Conservation (phyloP, 1,140 invertebrate genomes). For the Pentalonia nigronervosa region DNA sequence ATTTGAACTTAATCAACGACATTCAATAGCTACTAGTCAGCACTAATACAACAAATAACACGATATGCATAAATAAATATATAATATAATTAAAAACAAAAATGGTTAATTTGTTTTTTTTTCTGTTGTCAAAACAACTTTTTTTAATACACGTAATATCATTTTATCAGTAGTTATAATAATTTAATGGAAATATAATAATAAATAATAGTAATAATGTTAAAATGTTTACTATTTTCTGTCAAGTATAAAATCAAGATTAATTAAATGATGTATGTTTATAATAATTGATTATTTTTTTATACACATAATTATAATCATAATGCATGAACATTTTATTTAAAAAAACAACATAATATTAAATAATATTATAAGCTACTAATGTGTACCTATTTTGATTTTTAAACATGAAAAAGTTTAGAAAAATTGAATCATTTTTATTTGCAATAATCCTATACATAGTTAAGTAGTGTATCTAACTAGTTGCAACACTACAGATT, state of each 20-base stretch:
- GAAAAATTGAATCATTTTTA: background rate
- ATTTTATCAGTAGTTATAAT: background rate
- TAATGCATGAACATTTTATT: background rate
- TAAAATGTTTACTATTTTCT: background rate
- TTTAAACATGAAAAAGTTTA: too few relatives aligned
- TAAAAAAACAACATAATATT: background rate
- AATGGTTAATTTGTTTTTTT: constrained; percentile 3
- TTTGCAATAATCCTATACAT: background rate
- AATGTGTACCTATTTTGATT: too few relatives aligned
- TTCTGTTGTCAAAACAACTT: background rate
- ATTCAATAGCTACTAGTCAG: background rate
- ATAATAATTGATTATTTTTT: background rate
- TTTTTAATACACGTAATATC: background rate
- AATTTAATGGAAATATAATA: background rate
- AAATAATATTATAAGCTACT: too few relatives aligned
- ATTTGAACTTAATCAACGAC: background rate
- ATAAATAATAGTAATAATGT: background rate
- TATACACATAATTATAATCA: background rate
- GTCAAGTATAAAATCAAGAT: background rate
- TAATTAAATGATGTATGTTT: background rate
- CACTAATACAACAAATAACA: background rate
- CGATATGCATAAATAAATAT: background rate
- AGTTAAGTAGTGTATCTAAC: background rate
- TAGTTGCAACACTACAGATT: background rate
- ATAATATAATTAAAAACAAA: background rate